phyloP scores from a whole-genome alignment of 2,888 invertebrate genomes.

The Cheilosia scutellata region DNA sequence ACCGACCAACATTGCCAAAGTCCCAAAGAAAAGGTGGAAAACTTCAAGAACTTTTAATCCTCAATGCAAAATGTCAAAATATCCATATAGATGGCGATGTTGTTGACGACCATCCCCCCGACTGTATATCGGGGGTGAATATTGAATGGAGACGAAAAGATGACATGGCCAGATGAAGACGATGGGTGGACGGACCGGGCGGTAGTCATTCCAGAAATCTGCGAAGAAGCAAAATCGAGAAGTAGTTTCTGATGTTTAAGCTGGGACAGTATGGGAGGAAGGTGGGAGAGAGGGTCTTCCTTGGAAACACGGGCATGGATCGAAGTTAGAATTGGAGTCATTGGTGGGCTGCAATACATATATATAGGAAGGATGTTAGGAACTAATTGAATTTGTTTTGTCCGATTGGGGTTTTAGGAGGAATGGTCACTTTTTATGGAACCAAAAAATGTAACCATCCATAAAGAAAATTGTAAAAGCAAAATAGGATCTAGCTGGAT shows the following conservation, averaged over 20 bases:
- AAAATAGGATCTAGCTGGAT: no score
- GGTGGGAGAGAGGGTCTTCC: no score
- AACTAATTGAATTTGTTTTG: no score
- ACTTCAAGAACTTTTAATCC: constrained; percentile 76
- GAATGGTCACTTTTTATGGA: not conserved
- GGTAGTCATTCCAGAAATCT: constrained; percentile 5
- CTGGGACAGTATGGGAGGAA: not conserved
- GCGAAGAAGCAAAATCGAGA: constrained; percentile 24
- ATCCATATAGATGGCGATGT: constrained; percentile 58
- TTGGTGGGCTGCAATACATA: no score
- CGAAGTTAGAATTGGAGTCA: no score
- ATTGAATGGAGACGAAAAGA: constrained; percentile 64
- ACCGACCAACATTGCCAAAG: constrained; percentile 60
- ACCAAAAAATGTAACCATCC: no score
- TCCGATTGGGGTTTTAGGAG: no score
- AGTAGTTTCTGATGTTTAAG: constrained; percentile 56
- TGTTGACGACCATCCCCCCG: constrained; percentile 29
- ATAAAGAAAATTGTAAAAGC: no score
- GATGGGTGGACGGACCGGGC: not conserved
- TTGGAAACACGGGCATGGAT: no score
- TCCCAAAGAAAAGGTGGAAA: constrained; percentile 71
- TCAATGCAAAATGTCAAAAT: constrained; percentile 77
- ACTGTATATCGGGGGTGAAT: not conserved
- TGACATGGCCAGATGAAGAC: constrained; percentile 70
- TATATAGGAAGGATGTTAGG: no score